A percentile compares a stretch with the other conserved stretches of the same genome.
Evolutionary conservation across 2,888 invertebrate species (phyloP).

Genomic region (Rhagonycha lutea): DNA sequence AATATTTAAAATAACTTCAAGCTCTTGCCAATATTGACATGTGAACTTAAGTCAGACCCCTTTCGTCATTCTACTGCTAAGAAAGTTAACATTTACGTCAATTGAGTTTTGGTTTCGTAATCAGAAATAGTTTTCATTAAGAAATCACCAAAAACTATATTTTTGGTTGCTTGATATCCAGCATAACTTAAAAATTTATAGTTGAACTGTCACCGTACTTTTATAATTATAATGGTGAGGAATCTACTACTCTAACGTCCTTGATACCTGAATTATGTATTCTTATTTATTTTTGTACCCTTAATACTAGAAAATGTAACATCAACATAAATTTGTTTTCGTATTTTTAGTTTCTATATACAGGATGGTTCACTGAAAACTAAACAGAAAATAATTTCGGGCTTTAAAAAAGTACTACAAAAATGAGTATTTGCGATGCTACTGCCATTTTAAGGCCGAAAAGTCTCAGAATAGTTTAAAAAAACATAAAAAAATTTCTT

Average conservation of each 20-base stretch:
- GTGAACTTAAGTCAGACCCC: neutral
- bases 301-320: neutral
- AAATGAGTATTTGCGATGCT: no score
- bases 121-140: neutral
- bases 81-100: neutral
- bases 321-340: neutral
- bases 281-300: neutral
- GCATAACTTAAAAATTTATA: neutral
- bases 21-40: neutral
- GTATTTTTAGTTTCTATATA: no score
- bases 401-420: no score
- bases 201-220: neutral
- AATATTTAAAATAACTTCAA: neutral
- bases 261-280: neutral
- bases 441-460: no score
- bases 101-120: neutral
- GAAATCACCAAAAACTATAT: neutral
- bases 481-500: no score
- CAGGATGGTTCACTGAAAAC: no score
- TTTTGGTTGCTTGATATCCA: neutral
- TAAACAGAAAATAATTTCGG: no score
- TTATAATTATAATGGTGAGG: neutral
- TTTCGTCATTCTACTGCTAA: neutral
- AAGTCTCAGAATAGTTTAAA: no score
- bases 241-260: neutral